Evolutionary conservation across 2,888 invertebrate species (phyloP).

Genomic region (Tricholauxania praeusta): DNA sequence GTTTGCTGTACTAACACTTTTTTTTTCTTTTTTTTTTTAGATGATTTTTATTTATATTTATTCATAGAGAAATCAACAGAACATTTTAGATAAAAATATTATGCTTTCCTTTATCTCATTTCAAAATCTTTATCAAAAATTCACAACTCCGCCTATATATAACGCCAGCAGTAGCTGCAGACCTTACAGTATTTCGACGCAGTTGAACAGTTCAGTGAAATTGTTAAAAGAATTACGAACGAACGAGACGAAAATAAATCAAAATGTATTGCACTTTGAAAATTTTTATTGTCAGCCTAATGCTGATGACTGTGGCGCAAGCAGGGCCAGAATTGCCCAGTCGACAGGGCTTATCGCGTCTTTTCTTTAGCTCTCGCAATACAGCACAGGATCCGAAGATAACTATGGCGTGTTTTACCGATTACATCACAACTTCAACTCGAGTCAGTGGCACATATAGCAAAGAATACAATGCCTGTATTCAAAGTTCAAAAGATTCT

Average conservation of each 20-base stretch:
- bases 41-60: too few relatives aligned
- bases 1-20: too few relatives aligned
- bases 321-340: conserved; percentile 36
- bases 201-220: too few relatives aligned
- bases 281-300: conserved; percentile 13
- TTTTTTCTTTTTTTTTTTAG: too few relatives aligned
- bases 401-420: conserved; percentile 56
- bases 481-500: conserved; percentile 43
- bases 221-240: neutral
- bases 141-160: too few relatives aligned
- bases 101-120: too few relatives aligned
- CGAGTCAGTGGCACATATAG: conserved; percentile 53
- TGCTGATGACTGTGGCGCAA: conserved; percentile 35
- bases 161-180: too few relatives aligned
- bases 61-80: too few relatives aligned
- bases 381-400: conserved; percentile 52
- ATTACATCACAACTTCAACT: conserved; percentile 57
- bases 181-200: too few relatives aligned
- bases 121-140: too few relatives aligned
- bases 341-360: conserved; percentile 53
- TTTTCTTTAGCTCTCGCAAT: conserved; percentile 55
- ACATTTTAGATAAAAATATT: too few relatives aligned
- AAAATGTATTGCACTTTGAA: conserved; percentile 2
- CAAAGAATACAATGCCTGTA: conserved; percentile 49
- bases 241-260: neutral